phyloP scores from a whole-genome alignment of 2,888 invertebrate species.

The Nomada fabriciana region DNA sequence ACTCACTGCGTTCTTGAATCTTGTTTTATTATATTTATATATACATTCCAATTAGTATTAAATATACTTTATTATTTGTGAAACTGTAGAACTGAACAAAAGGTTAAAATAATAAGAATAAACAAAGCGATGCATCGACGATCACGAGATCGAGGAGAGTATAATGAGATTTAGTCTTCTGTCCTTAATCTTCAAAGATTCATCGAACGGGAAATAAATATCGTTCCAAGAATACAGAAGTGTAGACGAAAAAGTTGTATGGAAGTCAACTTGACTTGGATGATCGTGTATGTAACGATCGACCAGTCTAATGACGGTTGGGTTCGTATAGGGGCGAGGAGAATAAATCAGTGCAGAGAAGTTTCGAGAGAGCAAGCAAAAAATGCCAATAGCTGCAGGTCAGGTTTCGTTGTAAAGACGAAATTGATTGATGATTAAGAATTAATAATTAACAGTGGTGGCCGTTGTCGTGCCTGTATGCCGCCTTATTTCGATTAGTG shows the following conservation, averaged over 20 bases:
- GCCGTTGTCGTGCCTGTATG: conserved; percentile 32
- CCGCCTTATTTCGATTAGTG: conserved; percentile 19
- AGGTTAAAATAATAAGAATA: no score
- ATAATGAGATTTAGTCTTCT: no score
- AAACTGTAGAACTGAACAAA: no score
- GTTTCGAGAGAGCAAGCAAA: conserved; percentile 69
- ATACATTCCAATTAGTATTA: not conserved
- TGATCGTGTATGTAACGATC: conserved; percentile 73
- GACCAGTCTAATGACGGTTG: conserved; percentile 73
- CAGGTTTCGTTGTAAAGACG: conserved; percentile 64
- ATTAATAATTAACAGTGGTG: conserved; percentile 76
- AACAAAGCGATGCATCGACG: no score
- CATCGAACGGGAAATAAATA: conserved; percentile 65
- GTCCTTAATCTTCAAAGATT: conserved; percentile 41
- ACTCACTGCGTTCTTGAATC: not conserved
- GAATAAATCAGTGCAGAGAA: conserved; percentile 74
- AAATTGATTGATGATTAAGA: conserved; percentile 80
- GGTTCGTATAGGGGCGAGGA: conserved; percentile 68
- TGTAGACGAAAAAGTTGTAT: conserved; percentile 47
- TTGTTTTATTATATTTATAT: not conserved
- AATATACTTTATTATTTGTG: no score
- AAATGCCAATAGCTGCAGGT: conserved; percentile 67
- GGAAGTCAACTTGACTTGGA: conserved; percentile 58
- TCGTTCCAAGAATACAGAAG: conserved; percentile 54
- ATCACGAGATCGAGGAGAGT: not conserved